Conservation (phyloP, 2,797 vertebrate species). For the Galaxias olidus region DNA sequence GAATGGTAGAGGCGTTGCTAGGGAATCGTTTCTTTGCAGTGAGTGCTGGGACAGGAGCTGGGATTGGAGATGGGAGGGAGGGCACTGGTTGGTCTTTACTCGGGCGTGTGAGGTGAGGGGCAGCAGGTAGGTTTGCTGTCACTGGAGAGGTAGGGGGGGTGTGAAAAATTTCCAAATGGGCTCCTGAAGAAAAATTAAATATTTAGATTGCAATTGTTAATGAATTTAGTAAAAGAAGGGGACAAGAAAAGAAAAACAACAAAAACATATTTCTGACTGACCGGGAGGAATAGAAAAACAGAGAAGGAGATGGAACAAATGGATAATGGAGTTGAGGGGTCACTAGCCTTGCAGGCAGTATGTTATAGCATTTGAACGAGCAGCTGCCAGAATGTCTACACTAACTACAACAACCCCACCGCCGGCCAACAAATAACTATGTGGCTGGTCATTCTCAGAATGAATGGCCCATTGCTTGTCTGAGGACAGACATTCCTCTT, state of each 20-base stretch:
- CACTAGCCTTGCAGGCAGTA: constrained; percentile 40
- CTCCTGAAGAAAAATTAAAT: constrained; percentile 40
- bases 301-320: not conserved
- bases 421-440: constrained; percentile 12
- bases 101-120: constrained; percentile 18
- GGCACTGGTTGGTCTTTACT: not conserved
- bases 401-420: constrained; percentile 23
- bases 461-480: constrained; percentile 30
- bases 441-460: constrained; percentile 22
- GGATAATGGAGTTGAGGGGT: constrained; percentile 13
- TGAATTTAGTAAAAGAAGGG: no score
- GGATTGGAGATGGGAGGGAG: constrained; percentile 31
- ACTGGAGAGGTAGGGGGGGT: constrained; percentile 72
- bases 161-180: constrained; percentile 66
- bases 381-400: constrained; percentile 20
- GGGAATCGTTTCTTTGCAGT: constrained; percentile 41
- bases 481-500: constrained; percentile 42
- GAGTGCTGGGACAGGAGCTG: constrained; percentile 19
- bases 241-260: constrained; percentile 2
- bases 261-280: constrained; percentile 6
- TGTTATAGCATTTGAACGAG: constrained; percentile 22
- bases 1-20: constrained; percentile 9
- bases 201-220: not conserved
- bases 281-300: not conserved
- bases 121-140: constrained; percentile 30